Evolutionary conservation across 2,797 vertebrate genomes (phyloP).

Genomic region (Cuculus canorus): DNA sequence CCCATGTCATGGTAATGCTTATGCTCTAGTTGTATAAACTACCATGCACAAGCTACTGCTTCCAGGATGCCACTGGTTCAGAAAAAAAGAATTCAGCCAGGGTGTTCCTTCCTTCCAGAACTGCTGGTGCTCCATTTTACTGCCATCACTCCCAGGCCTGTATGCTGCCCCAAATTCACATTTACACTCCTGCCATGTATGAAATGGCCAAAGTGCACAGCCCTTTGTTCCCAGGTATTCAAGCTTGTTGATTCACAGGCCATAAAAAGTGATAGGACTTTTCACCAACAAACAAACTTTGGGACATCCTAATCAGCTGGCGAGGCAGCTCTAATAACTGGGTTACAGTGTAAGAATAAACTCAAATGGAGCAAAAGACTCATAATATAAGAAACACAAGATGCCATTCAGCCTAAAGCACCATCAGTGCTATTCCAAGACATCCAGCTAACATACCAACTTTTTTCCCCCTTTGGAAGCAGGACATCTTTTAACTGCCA

Average conservation of each 20-base stretch:
- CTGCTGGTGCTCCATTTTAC: neutral
- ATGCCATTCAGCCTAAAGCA: constrained; percentile 25
- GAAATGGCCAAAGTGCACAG: neutral
- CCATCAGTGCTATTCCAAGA: neutral
- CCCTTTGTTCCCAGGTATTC: neutral
- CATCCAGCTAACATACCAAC: neutral
- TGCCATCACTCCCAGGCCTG: neutral
- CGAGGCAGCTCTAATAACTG: neutral
- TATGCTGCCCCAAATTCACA: neutral
- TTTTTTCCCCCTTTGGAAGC: neutral
- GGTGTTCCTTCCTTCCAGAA: neutral
- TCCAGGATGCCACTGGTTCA: neutral
- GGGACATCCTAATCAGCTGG: neutral
- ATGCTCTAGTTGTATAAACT: neutral
- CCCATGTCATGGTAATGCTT: neutral
- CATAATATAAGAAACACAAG: neutral
- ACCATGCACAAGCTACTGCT: neutral
- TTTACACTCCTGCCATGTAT: neutral
- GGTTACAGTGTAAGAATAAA: neutral
- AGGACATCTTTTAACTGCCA: neutral
- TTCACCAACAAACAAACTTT: neutral
- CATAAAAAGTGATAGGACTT: constrained; percentile 43
- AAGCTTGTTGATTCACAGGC: neutral
- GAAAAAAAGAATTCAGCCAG: neutral
- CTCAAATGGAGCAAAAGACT: constrained; percentile 43